Conservation (phyloP, 2,797 vertebrate species). For the Ambastaia sidthimunki region DNA sequence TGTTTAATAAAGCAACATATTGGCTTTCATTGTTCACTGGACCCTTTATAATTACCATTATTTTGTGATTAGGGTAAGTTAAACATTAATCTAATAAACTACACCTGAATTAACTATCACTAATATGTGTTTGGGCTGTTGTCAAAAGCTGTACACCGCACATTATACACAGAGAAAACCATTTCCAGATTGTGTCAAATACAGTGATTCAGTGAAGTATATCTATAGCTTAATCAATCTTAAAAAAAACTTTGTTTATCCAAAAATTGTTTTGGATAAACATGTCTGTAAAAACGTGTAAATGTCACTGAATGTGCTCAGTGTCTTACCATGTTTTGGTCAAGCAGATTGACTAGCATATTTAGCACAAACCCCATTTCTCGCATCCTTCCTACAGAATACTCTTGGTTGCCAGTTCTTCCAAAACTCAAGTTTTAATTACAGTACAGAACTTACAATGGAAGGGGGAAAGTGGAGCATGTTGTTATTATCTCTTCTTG, state of each 20-base stretch:
- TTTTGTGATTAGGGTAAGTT: background rate
- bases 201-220: slow-evolving; percentile 31
- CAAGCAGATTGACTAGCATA: slow-evolving; percentile 1
- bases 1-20: slow-evolving; percentile 57
- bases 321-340: background rate
- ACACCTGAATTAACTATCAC: background rate
- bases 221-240: slow-evolving; percentile 51
- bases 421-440: slow-evolving; percentile 62
- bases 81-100: background rate
- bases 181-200: slow-evolving; percentile 9
- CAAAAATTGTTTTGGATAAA: slow-evolving; percentile 28
- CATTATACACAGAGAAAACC: background rate
- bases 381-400: slow-evolving; percentile 3
- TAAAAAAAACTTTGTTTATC: slow-evolving; percentile 41
- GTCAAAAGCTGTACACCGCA: background rate
- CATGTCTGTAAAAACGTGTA: background rate
- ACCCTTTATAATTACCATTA: background rate
- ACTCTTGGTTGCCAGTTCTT: slow-evolving; percentile 17
- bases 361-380: slow-evolving; percentile 4
- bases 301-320: slow-evolving; percentile 3
- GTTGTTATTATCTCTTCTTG: slow-evolving; percentile 57
- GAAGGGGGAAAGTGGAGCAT: slow-evolving; percentile 58
- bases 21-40: slow-evolving; percentile 34
- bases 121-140: background rate
- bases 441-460: slow-evolving; percentile 60